Evolutionary conservation across 1,140 invertebrate genomes (phyloP).

Genomic region (Calliopsis andreniformis): DNA sequence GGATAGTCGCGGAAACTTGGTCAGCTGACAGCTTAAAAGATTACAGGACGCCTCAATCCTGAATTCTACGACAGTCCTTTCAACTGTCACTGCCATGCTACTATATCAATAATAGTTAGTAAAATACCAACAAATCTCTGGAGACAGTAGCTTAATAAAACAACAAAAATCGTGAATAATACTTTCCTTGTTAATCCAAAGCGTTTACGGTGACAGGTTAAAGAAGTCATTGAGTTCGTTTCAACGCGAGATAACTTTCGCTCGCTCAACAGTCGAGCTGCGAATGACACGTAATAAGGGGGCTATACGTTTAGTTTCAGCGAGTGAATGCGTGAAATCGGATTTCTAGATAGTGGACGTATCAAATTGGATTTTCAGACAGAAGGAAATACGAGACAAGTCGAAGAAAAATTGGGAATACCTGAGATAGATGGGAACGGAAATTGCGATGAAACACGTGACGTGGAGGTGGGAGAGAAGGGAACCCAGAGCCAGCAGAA

Average conservation of each 20-base stretch:
- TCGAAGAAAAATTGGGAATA: slow-evolving; percentile 36
- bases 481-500: neutral
- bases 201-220: no score
- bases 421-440: slow-evolving; percentile 60
- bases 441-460: slow-evolving; percentile 59
- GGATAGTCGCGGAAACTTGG: neutral
- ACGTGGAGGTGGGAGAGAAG: slow-evolving; percentile 24
- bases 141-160: no score
- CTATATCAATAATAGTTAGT: no score
- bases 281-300: slow-evolving; percentile 24
- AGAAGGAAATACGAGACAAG: slow-evolving; percentile 44
- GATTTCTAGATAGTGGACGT: slow-evolving; percentile 46
- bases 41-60: no score
- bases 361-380: slow-evolving; percentile 58
- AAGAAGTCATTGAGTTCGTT: no score
- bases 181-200: no score
- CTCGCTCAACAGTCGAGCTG: neutral
- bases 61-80: no score
- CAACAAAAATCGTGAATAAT: no score
- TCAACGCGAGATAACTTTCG: neutral
- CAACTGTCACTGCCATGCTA: no score
- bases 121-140: no score
- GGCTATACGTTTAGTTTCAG: slow-evolving; percentile 21
- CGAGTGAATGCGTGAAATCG: slow-evolving; percentile 42
- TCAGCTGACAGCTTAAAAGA: no score